phyloP scores from a whole-genome alignment of 2,797 vertebrate genomes.

The Molossus molossus region DNA sequence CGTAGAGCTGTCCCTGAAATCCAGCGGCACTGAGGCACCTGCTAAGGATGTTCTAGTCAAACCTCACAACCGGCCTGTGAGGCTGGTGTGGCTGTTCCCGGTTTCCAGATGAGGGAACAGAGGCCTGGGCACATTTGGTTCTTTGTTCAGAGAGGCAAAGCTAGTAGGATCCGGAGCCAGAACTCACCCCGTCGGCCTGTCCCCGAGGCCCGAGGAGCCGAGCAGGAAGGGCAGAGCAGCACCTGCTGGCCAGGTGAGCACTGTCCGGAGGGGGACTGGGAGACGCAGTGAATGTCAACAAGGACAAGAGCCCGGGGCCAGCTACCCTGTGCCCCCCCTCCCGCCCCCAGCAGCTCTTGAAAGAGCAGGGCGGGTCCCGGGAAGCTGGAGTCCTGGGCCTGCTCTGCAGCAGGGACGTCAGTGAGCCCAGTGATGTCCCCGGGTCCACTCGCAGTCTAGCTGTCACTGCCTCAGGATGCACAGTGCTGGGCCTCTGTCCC shows the following conservation, averaged over 20 bases:
- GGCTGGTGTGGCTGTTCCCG: no score
- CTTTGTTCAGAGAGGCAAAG: not conserved
- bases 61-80: not conserved
- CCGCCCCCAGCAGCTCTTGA: not conserved
- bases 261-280: not conserved
- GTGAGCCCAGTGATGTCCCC: not conserved
- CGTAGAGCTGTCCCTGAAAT: not conserved
- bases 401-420: not conserved
- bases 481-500: not conserved
- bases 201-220: not conserved
- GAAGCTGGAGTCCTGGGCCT: not conserved
- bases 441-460: not conserved
- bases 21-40: not conserved
- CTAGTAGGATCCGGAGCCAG: not conserved
- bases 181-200: not conserved
- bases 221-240: rapidly evolving
- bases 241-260: not conserved
- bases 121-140: not conserved
- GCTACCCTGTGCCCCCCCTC: not conserved
- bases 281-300: not conserved
- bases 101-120: not conserved
- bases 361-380: not conserved
- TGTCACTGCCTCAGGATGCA: not conserved
- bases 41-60: not conserved
- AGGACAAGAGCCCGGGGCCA: no score